Conservation (phyloP, 2,113 vertebrate genomes). For the Mesembrinibis cayennensis region DNA sequence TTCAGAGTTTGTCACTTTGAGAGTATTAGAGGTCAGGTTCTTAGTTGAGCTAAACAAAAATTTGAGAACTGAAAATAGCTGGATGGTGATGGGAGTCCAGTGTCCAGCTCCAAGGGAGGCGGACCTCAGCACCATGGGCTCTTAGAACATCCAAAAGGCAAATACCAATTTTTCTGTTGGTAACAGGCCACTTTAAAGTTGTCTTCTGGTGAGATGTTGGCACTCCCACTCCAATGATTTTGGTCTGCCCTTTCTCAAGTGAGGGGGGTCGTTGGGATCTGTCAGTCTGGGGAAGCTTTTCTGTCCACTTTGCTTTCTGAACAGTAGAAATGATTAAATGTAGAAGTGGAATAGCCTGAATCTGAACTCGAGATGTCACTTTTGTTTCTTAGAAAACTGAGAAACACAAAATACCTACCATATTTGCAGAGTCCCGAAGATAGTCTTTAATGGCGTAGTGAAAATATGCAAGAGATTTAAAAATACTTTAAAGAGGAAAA, state of each 20-base stretch:
- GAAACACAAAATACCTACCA: not conserved
- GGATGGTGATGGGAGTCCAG: not conserved
- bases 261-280: not conserved
- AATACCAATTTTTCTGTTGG: not conserved
- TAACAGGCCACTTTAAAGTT: accelerated
- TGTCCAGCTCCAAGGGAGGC: not conserved
- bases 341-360: not conserved
- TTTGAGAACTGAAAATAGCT: not conserved
- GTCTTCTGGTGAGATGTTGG: not conserved
- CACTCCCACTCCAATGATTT: accelerated
- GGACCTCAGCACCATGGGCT: not conserved
- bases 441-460: accelerated
- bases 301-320: not conserved
- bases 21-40: not conserved
- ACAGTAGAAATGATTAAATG: not conserved
- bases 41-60: not conserved
- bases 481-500: not conserved
- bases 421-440: not conserved
- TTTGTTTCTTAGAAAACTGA: not conserved
- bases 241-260: not conserved
- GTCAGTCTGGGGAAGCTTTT: not conserved
- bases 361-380: not conserved
- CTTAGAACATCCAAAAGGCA: not conserved
- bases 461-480: not conserved
- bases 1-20: not conserved